These are phyloP conservation scores for Spisula solida DNA, from an alignment of 2,888 invertebrate species.

Conservation along the genomic window DNA sequence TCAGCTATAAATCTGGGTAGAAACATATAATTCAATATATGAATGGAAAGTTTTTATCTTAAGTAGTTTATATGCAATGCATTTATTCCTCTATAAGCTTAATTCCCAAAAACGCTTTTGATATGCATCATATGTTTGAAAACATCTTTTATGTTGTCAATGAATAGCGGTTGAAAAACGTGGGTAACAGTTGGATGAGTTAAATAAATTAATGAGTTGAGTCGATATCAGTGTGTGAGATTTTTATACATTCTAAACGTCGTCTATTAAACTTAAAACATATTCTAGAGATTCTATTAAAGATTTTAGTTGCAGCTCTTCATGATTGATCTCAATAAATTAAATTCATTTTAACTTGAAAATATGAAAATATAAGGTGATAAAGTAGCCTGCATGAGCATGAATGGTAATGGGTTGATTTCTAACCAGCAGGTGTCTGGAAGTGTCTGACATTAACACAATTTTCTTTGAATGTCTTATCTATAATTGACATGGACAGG, in stretches of 20 bases:
- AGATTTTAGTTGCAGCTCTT: not conserved
- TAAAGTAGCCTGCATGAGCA: not conserved
- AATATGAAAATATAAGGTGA: not conserved
- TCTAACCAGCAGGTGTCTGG: not conserved
- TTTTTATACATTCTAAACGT: not conserved
- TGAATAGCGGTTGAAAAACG: slow-evolving; percentile 24
- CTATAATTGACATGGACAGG: too few relatives aligned
- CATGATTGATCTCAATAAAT: not conserved
- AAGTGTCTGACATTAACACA: too few relatives aligned
- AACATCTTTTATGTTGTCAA: not conserved
- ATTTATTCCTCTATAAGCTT: slow-evolving; percentile 36
- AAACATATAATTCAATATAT: not conserved
- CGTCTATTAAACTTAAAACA: not conserved
- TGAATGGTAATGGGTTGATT: not conserved
- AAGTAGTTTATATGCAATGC: slow-evolving; percentile 27
- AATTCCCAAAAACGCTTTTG: slow-evolving; percentile 37
- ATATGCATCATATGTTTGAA: slow-evolving; percentile 44
- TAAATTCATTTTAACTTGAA: not conserved
- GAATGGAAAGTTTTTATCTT: not conserved
- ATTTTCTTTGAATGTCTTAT: too few relatives aligned
- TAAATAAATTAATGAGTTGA: slow-evolving; percentile 28
- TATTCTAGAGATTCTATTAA: not conserved
- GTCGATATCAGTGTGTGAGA: not conserved
- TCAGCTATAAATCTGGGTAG: too few relatives aligned
- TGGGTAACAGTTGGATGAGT: slow-evolving; percentile 8